Percentiles rank a stretch among this genome's conserved stretches.
Evolutionary conservation across 2,113 vertebrate genomes (phyloP).

Genomic region (Gobiocypris rarus): DNA sequence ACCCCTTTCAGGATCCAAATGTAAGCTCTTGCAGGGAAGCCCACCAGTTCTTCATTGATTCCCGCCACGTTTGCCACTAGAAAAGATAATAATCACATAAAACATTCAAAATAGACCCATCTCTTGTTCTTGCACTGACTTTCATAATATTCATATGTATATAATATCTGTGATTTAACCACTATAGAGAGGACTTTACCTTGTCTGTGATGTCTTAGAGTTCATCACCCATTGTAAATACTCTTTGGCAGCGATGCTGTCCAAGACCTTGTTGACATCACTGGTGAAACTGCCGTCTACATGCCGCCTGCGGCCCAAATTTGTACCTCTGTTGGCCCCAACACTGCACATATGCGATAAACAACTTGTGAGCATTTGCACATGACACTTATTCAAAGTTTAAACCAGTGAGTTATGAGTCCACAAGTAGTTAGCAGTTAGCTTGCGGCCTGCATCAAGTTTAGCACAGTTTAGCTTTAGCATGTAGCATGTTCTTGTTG

Average conservation of each 20-base stretch:
- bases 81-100: slow-evolving; percentile 39
- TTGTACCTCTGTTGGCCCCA: slow-evolving; percentile 72
- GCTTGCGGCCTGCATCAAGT: neutral
- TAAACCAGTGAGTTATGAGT: neutral
- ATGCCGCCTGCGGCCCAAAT: slow-evolving; percentile 82
- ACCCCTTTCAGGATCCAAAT: slow-evolving; percentile 68
- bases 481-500: too few relatives aligned
- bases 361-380: slow-evolving; percentile 56
- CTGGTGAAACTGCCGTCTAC: slow-evolving; percentile 96
- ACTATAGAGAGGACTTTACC: slow-evolving; percentile 51
- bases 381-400: neutral
- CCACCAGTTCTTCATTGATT: slow-evolving; percentile 71
- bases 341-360: slow-evolving; percentile 77
- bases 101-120: neutral
- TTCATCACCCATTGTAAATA: slow-evolving; percentile 96
- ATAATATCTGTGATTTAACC: neutral
- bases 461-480: too few relatives aligned
- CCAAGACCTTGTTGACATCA: slow-evolving; percentile 92
- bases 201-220: slow-evolving; percentile 81
- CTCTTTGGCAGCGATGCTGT: slow-evolving; percentile 91
- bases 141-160: too few relatives aligned
- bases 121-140: neutral
- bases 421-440: too few relatives aligned
- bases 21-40: slow-evolving; percentile 63
- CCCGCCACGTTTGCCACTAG: slow-evolving; percentile 77